A percentile compares a stretch with the other conserved stretches of the same genome.
These are phyloP conservation scores for Mustela nigripes DNA, from an alignment of 2,113 vertebrate genomes.

Conservation along the genomic window DNA sequence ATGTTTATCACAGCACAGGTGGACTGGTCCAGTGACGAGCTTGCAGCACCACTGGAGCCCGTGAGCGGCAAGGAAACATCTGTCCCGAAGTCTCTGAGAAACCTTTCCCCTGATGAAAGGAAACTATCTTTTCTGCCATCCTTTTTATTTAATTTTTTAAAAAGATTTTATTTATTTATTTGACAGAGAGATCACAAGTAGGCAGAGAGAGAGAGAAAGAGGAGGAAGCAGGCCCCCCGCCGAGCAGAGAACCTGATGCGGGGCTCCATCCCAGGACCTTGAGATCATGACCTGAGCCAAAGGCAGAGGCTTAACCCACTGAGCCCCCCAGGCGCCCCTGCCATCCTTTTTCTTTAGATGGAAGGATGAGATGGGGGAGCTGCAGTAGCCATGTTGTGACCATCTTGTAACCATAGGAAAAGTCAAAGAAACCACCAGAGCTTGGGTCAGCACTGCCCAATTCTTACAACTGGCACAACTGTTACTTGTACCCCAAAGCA, in stretches of 20 bases:
- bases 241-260: rapidly evolving
- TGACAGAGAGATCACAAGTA: too few relatives aligned
- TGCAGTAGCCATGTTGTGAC: background rate
- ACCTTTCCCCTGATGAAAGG: background rate
- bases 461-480: background rate
- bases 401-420: background rate
- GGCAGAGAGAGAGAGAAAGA: too few relatives aligned
- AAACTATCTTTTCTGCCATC: background rate
- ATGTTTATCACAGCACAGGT: background rate
- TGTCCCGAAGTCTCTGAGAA: background rate
- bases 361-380: background rate
- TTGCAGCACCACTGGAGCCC: too few relatives aligned
- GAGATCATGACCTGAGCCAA: too few relatives aligned
- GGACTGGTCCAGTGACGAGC: background rate
- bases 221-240: too few relatives aligned
- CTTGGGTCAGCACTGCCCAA: background rate
- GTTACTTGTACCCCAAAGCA: background rate
- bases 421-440: background rate
- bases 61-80: background rate
- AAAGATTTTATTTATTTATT: too few relatives aligned
- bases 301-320: too few relatives aligned
- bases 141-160: background rate
- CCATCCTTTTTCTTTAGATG: background rate
- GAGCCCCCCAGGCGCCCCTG: background rate
- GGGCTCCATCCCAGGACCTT: too few relatives aligned